phyloP scores from a whole-genome alignment of 2,888 invertebrate species.

The Eristalis tenax region DNA sequence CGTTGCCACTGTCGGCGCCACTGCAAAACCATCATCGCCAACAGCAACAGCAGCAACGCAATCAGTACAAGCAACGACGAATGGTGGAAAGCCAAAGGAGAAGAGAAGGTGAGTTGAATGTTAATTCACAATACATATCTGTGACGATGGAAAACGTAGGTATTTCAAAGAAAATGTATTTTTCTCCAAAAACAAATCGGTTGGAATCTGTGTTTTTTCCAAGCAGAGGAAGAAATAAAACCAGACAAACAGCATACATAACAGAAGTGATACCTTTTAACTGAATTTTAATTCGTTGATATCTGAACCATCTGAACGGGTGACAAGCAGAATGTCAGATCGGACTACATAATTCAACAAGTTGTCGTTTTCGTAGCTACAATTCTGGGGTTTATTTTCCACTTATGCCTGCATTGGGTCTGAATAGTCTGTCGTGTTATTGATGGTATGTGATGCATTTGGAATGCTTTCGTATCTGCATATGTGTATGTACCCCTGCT shows the following conservation, averaged over 20 bases:
- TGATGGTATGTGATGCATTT: not conserved
- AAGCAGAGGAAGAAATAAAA: not conserved
- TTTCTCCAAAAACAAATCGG: not conserved
- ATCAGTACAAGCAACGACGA: conserved; percentile 73
- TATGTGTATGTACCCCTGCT: not conserved
- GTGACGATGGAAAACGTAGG: not conserved
- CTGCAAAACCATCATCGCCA: conserved; percentile 69
- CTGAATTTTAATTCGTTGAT: not conserved
- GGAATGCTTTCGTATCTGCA: not conserved
- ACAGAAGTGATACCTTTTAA: not conserved
- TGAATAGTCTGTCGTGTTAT: not conserved
- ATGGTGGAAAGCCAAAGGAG: conserved; percentile 83
- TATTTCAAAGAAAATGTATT: not conserved
- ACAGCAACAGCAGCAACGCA: conserved; percentile 47
- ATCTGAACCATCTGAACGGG: not conserved
- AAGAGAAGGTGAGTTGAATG: conserved; percentile 85
- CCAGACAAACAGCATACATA: not conserved
- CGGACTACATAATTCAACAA: not conserved
- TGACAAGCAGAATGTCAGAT: not conserved
- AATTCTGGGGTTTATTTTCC: not conserved
- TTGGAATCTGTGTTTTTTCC: not conserved
- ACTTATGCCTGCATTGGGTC: not conserved
- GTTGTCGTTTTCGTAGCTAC: not conserved
- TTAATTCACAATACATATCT: conserved; percentile 49
- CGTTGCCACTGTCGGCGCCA: conserved; percentile 59